A percentile compares a stretch with the other conserved stretches of the same genome.
These are phyloP conservation scores for Dreissena rostriformis DNA, from an alignment of 1,140 invertebrate species.

Conservation along the genomic window DNA sequence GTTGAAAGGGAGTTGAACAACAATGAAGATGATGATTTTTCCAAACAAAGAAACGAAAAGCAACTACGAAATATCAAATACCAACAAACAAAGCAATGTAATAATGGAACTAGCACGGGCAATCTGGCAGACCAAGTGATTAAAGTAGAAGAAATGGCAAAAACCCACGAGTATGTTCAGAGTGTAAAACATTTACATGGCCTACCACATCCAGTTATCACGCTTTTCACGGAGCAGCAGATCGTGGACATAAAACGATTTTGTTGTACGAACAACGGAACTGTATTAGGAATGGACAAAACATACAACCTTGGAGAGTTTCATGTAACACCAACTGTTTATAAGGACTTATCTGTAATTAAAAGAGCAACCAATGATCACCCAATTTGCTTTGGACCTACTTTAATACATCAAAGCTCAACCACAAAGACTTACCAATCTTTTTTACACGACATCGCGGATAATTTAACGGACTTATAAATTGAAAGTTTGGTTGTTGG, in stretches of 20 bases:
- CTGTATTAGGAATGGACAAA: constrained; percentile 27
- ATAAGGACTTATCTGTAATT: constrained; percentile 3
- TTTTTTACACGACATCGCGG: constrained; percentile 18
- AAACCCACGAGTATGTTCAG: constrained; percentile 3
- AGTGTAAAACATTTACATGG: constrained; percentile 32
- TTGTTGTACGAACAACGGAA: constrained; percentile 9
- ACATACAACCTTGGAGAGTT: constrained; percentile 35
- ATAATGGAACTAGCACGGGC: background rate
- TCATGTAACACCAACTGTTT: constrained; percentile 34
- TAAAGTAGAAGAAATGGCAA: constrained; percentile 22
- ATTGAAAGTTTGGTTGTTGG: background rate
- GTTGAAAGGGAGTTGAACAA: constrained; percentile 7
- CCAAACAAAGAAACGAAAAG: too few relatives aligned
- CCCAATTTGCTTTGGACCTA: constrained; percentile 31
- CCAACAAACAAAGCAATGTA: constrained; percentile 12
- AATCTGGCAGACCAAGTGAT: constrained; percentile 12
- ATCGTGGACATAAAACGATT: constrained; percentile 25
- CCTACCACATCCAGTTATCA: constrained; percentile 13
- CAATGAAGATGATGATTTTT: background rate
- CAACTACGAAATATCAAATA: too few relatives aligned
- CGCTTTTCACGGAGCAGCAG: constrained; percentile 27
- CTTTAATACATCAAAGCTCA: constrained; percentile 35
- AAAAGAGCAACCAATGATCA: constrained; percentile 8
- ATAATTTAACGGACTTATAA: constrained; percentile 25
- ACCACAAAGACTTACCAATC: constrained; percentile 8